Evolutionary conservation across 2,888 invertebrate genomes (phyloP).

Genomic region (Tineola bisselliella): DNA sequence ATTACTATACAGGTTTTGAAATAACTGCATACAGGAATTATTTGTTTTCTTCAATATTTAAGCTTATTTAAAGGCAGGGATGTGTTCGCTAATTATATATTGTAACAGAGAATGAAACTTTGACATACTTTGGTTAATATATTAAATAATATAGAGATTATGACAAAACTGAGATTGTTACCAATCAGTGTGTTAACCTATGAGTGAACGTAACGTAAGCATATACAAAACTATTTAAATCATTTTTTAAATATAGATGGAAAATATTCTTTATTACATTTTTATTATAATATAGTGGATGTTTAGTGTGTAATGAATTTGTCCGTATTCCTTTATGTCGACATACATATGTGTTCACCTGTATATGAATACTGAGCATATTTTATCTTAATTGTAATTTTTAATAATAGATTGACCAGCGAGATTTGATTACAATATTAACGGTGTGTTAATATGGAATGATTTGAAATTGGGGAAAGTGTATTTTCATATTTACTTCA

Average conservation of each 20-base stretch:
- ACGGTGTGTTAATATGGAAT: no score
- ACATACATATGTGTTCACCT: neutral
- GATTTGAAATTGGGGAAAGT: no score
- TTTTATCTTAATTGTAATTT: slow-evolving; percentile 40
- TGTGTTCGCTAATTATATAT: neutral
- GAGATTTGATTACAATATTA: neutral
- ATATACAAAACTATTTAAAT: neutral
- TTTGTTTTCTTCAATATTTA: neutral
- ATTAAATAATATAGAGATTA: slow-evolving; percentile 40
- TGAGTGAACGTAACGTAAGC: neutral
- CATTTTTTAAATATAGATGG: neutral
- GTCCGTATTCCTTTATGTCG: slow-evolving; percentile 1
- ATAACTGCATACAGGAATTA: neutral
- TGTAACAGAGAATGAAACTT: slow-evolving; percentile 17
- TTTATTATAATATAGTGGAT: slow-evolving; percentile 11
- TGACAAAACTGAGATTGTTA: slow-evolving; percentile 61
- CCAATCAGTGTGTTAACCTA: slow-evolving; percentile 25
- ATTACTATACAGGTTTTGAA: slow-evolving; percentile 2
- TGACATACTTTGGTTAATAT: slow-evolving; percentile 42
- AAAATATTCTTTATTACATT: neutral
- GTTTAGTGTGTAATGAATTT: slow-evolving; percentile 9
- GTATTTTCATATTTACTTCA: no score
- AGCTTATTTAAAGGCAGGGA: neutral
- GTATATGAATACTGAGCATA: slow-evolving; percentile 30
- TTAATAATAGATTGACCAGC: slow-evolving; percentile 26